Percentiles rank a stretch among this genome's conserved stretches.
Conservation (phyloP, 2,888 invertebrate species). For the Maniola hyperantus region DNA sequence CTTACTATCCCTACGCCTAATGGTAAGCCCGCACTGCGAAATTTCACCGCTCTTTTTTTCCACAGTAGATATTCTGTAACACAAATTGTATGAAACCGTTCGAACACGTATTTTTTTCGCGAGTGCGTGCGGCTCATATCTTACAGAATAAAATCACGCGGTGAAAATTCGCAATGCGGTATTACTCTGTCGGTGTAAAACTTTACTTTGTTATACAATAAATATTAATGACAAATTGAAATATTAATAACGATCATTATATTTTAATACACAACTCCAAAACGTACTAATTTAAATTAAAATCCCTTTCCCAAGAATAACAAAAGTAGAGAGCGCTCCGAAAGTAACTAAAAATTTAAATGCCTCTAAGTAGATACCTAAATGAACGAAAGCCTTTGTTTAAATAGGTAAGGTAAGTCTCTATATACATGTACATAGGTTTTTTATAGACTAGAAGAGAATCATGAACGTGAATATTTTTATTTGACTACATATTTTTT, state of each 20-base stretch:
- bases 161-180: too few relatives aligned
- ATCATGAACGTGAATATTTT: background rate
- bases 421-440: background rate
- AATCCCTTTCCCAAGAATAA: background rate
- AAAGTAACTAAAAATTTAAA: background rate
- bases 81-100: too few relatives aligned
- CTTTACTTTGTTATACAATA: background rate
- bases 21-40: too few relatives aligned
- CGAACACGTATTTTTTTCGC: too few relatives aligned
- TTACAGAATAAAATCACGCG: too few relatives aligned
- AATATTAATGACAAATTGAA: background rate
- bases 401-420: background rate
- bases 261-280: background rate
- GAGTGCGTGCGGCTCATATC: too few relatives aligned
- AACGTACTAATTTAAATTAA: constrained; percentile 1
- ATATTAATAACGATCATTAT: background rate
- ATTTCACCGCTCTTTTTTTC: too few relatives aligned
- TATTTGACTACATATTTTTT: background rate
- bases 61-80: too few relatives aligned
- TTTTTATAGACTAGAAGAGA: background rate
- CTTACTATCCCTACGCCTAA: too few relatives aligned
- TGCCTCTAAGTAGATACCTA: background rate
- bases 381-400: background rate
- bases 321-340: background rate
- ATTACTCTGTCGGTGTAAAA: too few relatives aligned